Base-by-base conservation (phyloP, 1,140 invertebrate species). In the Agraylea sexmaculata region DNA sequence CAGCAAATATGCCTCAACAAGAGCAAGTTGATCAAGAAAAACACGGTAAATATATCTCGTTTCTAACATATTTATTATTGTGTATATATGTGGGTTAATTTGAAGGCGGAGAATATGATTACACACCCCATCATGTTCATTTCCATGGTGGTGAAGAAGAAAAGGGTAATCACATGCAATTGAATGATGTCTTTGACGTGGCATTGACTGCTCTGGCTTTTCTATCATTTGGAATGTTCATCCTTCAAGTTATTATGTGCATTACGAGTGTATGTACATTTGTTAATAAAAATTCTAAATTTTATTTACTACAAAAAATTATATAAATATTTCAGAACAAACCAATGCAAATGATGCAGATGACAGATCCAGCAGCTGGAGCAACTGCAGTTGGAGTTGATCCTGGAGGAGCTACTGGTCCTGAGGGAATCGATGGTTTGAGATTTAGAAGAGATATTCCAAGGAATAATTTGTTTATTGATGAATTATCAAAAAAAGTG, bases 151-250 rank as follows among this genome's bases (percentile, higher is more conserved):
- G 15, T 7, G 47, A 43, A 12, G 15, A 23, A 11, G 42, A 44
- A 22, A 44, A 44, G 31, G 29, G 18, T 2, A 19, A 35, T 13
- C 11, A 38, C 11, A 54, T 83, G 10, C 70, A 72, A 1, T 53
- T 84, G 7, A 70, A 70, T 19, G 80, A 85, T 45, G 67, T 86
- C 20, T 83, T 83, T 25, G 80, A 86, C 42, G 75, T 84, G 29
- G 80, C 80, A 0, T 62, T 84, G 1, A 84, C 83, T 1, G 80
- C 80, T 0, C 64, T 86, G 6, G 82, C 82, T 0, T 84, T 80
- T 50, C 51, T 84, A n/a, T 78, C 80, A 0, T 86, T 86, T 52
- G 78, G 77, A 27, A 72, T 83, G 55, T 86, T 86, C 43, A 66
- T 81, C 2, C 59, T 84, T 21, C 80, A 86, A 53, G 66, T 86